A percentile compares a stretch with the other conserved stretches of the same genome.
Conservation (phyloP, 2,888 invertebrate species). For the Eristalis tenax region DNA sequence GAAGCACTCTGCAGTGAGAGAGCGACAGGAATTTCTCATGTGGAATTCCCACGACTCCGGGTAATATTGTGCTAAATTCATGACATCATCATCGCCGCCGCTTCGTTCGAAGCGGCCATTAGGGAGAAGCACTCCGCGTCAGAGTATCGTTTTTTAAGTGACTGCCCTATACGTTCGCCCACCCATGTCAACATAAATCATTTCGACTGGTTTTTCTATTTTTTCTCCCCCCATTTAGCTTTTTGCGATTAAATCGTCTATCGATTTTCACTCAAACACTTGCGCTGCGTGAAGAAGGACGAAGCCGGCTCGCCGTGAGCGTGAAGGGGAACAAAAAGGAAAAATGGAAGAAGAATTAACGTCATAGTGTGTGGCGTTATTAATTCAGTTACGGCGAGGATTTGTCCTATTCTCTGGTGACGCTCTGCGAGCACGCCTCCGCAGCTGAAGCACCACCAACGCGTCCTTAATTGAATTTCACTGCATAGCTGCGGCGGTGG, state of each 20-base stretch:
- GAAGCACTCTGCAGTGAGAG: not conserved
- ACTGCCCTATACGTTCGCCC: not conserved
- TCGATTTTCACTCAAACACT: conserved; percentile 18
- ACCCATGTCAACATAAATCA: not conserved
- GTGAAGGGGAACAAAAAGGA: not conserved
- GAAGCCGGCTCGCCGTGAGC: not conserved
- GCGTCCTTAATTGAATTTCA: conserved; percentile 6
- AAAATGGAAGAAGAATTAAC: not conserved
- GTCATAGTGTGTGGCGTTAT: conserved; percentile 10
- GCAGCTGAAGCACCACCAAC: conserved; percentile 3
- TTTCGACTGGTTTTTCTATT: too few species aligned
- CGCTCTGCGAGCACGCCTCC: not conserved
- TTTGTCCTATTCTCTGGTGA: not conserved
- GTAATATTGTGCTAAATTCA: conserved; percentile 5
- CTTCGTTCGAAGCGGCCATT: conserved; percentile 27
- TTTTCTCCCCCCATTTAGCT: not conserved
- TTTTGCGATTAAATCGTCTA: conserved; percentile 39
- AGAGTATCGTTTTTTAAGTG: conserved; percentile 8
- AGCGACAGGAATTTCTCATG: not conserved
- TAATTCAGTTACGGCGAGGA: conserved; percentile 15
- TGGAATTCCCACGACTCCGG: conserved; percentile 2
- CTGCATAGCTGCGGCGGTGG: not conserved
- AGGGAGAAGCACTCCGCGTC: not conserved
- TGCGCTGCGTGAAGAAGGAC: not conserved
- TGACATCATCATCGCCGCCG: conserved; percentile 36